Conservation (phyloP, 2,113 vertebrate genomes). For the Megaleporinus macrocephalus region DNA sequence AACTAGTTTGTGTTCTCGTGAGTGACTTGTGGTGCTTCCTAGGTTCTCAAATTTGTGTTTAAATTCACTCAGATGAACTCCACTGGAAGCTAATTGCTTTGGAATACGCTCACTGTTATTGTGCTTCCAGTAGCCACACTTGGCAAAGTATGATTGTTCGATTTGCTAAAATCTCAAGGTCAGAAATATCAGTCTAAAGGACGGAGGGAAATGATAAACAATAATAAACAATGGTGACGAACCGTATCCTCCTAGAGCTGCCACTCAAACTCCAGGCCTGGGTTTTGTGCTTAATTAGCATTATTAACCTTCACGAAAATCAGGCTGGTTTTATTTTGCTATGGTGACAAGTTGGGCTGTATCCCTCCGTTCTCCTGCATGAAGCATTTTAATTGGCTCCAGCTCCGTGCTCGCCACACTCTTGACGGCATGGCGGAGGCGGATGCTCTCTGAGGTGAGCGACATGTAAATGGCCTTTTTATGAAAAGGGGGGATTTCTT, state of each 20-base stretch:
- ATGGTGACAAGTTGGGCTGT: conserved; percentile 54
- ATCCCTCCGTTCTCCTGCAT: conserved; percentile 53
- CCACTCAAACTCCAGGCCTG: conserved; percentile 42
- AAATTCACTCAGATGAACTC: no score
- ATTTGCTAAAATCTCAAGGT: conserved; percentile 14
- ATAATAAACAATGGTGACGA: conserved; percentile 45
- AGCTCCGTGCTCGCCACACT: conserved; percentile 58
- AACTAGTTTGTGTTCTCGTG: no score
- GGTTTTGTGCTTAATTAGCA: conserved; percentile 65
- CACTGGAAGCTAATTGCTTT: no score
- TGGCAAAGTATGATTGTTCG: background rate
- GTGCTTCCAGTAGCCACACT: background rate
- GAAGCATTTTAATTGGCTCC: conserved; percentile 71
- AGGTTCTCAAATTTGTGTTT: no score
- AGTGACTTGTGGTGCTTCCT: no score
- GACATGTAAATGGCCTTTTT: conserved; percentile 68
- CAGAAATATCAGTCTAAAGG: background rate
- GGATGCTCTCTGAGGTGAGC: conserved; percentile 59
- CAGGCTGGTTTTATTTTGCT: conserved; percentile 58
- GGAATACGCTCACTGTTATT: no score
- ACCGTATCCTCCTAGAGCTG: conserved; percentile 23
- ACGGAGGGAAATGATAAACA: conserved; percentile 27
- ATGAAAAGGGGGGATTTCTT: conserved; percentile 42
- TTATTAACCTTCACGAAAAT: conserved; percentile 70
- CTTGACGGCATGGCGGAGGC: conserved; percentile 50